phyloP scores from a whole-genome alignment of 2,888 invertebrate genomes.

The Pollenia angustigena region DNA sequence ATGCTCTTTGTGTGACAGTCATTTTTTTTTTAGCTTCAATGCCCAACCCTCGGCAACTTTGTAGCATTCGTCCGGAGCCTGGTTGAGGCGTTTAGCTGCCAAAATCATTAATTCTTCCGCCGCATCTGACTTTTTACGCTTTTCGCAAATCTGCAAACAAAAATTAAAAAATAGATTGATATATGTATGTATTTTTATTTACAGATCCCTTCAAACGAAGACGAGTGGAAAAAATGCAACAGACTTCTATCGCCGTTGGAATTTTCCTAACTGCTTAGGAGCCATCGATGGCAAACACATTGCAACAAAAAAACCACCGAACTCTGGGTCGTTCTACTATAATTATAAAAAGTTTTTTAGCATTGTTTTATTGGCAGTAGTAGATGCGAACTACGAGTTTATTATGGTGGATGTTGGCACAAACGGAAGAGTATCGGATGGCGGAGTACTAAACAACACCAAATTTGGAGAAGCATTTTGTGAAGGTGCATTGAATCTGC shows the following conservation, averaged over 20 bases:
- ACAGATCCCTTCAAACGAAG: constrained; percentile 47
- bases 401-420: too few relatives aligned
- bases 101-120: constrained; percentile 23
- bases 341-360: too few relatives aligned
- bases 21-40: background rate
- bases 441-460: too few relatives aligned
- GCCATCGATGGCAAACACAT: too few relatives aligned
- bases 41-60: background rate
- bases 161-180: background rate
- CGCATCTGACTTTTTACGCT: background rate
- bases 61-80: constrained; percentile 5
- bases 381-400: too few relatives aligned
- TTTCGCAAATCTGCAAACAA: background rate
- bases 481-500: constrained; percentile 42
- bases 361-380: too few relatives aligned
- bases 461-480: background rate
- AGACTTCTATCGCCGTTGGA: constrained; percentile 10
- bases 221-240: constrained; percentile 52
- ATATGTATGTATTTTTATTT: background rate
- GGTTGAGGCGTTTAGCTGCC: background rate
- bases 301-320: too few relatives aligned
- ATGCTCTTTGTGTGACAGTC: background rate
- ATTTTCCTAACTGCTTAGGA: too few relatives aligned
- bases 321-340: too few relatives aligned
- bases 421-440: too few relatives aligned